Conservation (phyloP, 2,888 invertebrate species). For the Ormia ochracea region DNA sequence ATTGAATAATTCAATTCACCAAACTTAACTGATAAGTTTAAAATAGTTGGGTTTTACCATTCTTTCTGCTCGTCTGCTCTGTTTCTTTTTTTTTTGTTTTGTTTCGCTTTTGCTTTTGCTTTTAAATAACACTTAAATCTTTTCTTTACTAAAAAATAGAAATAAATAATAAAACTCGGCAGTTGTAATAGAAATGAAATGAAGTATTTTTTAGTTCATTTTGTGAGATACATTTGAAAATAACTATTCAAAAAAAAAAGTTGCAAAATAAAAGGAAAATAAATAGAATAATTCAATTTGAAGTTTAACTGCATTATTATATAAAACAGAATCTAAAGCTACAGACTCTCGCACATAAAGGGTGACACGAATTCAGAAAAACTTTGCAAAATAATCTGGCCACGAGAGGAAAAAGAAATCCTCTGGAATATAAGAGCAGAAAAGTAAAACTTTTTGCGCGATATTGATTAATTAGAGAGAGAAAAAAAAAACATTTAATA, state of each 20-base stretch:
- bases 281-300: conserved; percentile 61
- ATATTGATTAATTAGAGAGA: too few relatives aligned
- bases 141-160: neutral
- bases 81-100: neutral
- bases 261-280: conserved; percentile 40
- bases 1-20: conserved; percentile 61
- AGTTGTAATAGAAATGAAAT: conserved; percentile 22
- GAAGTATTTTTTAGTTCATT: conserved; percentile 13
- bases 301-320: conserved; percentile 53
- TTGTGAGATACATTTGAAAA: conserved; percentile 28
- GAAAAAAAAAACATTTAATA: too few relatives aligned
- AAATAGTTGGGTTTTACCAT: conserved; percentile 32
- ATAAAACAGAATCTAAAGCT: neutral
- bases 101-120: neutral
- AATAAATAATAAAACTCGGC: neutral
- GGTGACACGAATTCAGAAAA: neutral
- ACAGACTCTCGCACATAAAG: neutral
- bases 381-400: too few relatives aligned
- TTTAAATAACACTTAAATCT: conserved; percentile 25
- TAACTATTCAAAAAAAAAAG: conserved; percentile 10
- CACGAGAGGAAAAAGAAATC: too few relatives aligned
- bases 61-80: neutral
- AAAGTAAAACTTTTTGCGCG: too few relatives aligned
- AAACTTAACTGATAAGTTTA: conserved; percentile 60
- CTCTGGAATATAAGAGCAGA: too few relatives aligned